Evolutionary conservation across 2,888 invertebrate genomes (phyloP).

Genomic region (Pilophorus perplexus): DNA sequence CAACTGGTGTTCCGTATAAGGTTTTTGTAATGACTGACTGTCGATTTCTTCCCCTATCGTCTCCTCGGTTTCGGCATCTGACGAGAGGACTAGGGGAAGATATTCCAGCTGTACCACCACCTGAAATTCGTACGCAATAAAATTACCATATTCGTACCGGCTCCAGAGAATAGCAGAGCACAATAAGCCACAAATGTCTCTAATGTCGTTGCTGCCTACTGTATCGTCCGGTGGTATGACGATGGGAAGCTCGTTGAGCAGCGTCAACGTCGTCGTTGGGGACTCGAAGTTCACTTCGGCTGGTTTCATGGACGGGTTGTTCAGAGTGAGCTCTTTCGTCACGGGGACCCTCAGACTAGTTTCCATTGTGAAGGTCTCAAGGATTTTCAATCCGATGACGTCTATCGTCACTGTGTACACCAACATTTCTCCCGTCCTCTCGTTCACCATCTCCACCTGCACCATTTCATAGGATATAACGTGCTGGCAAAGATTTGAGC

Average conservation of each 20-base stretch:
- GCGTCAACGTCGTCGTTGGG: background rate
- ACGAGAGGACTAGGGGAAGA: background rate
- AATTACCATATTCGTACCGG: too few relatives aligned
- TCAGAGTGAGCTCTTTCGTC: background rate
- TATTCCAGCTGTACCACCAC: constrained; percentile 1
- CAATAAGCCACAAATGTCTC: too few relatives aligned
- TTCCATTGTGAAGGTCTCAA: constrained; percentile 22
- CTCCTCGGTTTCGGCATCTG: background rate
- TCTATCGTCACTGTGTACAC: constrained; percentile 8
- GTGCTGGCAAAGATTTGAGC: background rate
- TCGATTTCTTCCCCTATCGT: background rate
- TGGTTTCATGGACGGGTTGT: constrained; percentile 14
- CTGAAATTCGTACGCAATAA: too few relatives aligned
- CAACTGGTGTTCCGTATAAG: constrained; percentile 1
- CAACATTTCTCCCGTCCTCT: background rate
- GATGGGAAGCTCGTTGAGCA: constrained; percentile 1
- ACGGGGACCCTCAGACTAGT: constrained; percentile 21
- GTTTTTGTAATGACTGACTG: background rate
- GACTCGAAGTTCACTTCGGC: constrained; percentile 11
- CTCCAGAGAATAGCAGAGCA: too few relatives aligned
- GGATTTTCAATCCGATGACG: constrained; percentile 1
- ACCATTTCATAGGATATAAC: background rate
- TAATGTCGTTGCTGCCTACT: too few relatives aligned
- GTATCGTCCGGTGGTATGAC: background rate
- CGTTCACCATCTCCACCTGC: constrained; percentile 29